These are phyloP conservation scores for Microplitis manilae DNA, from an alignment of 2,888 invertebrate species.

Conservation along the genomic window DNA sequence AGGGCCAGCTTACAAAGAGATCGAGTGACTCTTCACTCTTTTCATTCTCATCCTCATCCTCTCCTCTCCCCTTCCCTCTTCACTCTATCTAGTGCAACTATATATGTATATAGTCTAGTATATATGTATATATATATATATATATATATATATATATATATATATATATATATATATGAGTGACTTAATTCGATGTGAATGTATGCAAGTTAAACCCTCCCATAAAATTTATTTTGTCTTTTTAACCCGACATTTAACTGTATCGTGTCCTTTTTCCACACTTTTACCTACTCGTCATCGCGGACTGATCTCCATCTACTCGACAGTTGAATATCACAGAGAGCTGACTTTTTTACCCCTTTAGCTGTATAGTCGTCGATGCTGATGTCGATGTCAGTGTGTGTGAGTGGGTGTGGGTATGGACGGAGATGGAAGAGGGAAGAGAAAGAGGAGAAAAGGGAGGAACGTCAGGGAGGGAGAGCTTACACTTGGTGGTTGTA, in stretches of 20 bases:
- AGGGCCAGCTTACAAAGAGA: constrained; percentile 71
- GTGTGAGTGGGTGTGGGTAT: neutral
- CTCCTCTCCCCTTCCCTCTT: neutral
- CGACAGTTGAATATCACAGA: neutral
- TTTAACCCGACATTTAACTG: constrained; percentile 6
- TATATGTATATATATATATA: constrained; percentile 53
- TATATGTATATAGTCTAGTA: constrained; percentile 18
- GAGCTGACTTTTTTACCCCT: neutral
- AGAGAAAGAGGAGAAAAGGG: neutral
- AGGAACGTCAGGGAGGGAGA: neutral
- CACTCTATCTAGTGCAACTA: neutral
- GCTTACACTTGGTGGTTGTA: neutral
- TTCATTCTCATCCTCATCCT: neutral
- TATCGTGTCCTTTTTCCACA: constrained; percentile 8
- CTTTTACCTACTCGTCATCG: neutral
- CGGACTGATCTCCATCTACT: neutral
- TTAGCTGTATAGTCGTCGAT: neutral
- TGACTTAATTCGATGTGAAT: constrained; percentile 69
- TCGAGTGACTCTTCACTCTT: constrained; percentile 47
- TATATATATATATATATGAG: constrained; percentile 56
- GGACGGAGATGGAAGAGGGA: neutral
- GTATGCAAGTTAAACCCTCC: constrained; percentile 59
- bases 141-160: constrained; percentile 51
- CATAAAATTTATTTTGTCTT: constrained; percentile 8
- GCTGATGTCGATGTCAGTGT: neutral